phyloP scores from a whole-genome alignment of 2,797 vertebrate species.

The Dendrocincla fuliginosa region DNA sequence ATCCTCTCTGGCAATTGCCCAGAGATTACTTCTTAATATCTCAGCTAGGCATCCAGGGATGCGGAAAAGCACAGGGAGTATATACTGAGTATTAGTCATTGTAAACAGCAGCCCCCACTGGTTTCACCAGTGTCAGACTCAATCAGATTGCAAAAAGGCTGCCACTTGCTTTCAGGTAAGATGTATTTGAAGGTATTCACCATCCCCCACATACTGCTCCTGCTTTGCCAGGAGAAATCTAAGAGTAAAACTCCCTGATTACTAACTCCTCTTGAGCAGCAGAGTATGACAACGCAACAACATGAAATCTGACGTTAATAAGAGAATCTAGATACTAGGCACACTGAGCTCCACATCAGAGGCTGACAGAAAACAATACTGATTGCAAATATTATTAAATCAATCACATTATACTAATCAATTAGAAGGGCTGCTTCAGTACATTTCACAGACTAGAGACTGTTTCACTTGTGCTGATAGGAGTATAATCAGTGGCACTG shows the following conservation, averaged over 20 bases:
- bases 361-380: background rate
- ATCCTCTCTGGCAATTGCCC: background rate
- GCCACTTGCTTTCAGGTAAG: background rate
- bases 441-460: background rate
- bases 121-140: background rate
- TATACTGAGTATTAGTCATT: background rate
- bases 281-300: background rate
- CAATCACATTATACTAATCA: background rate
- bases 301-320: background rate
- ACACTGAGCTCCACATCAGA: background rate
- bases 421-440: background rate
- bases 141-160: background rate
- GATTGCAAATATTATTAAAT: background rate
- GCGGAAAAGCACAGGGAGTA: background rate
- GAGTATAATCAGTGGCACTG: background rate
- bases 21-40: background rate
- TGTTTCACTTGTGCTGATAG: background rate
- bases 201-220: fast-evolving
- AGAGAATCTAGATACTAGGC: background rate
- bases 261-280: fast-evolving
- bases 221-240: background rate
- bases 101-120: background rate
- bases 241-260: background rate
- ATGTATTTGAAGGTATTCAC: background rate
- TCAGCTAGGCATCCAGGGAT: background rate